Evolutionary conservation across 1,140 invertebrate species (phyloP).

Genomic region (Caligus rogercresseyi): DNA sequence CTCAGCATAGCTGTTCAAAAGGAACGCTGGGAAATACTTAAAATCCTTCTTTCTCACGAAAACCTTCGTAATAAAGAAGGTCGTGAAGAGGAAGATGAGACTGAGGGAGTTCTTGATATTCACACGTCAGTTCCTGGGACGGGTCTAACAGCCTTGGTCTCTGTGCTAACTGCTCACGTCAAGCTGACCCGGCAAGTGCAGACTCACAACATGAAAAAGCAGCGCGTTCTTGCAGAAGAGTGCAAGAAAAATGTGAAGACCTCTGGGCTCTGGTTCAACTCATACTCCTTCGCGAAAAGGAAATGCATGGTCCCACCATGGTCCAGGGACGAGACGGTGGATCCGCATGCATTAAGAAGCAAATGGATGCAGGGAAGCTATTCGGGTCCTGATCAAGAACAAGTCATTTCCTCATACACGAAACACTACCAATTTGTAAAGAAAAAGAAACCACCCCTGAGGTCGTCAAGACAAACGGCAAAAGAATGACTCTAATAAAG

Average conservation of each 20-base stretch:
- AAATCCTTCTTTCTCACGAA: not conserved
- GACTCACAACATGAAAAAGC: constrained; percentile 5
- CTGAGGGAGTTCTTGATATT: not conserved
- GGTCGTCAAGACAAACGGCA: too few relatives aligned
- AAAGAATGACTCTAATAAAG: too few relatives aligned
- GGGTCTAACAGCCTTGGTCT: not conserved
- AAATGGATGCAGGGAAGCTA: constrained; percentile 41
- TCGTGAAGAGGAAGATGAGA: not conserved
- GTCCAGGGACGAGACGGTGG: constrained; percentile 45
- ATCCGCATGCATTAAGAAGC: constrained; percentile 43
- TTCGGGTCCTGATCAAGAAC: constrained; percentile 43
- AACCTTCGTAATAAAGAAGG: not conserved
- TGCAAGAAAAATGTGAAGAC: not conserved
- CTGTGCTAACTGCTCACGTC: not conserved
- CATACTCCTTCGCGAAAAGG: constrained; percentile 5
- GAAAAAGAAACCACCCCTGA: constrained; percentile 25
- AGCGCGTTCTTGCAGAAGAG: not conserved
- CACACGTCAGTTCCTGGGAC: not conserved
- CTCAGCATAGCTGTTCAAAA: not conserved
- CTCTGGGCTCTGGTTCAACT: constrained; percentile 3
- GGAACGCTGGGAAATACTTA: not conserved
- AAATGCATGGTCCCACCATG: constrained; percentile 21
- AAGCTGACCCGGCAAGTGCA: constrained; percentile 1
- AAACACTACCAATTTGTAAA: constrained; percentile 33
- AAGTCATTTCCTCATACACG: constrained; percentile 41